Evolutionary conservation across 2,888 invertebrate genomes (phyloP), one percentile per base, ranked within the genome.

Genomic region (Bombyx huttoni): DNA sequence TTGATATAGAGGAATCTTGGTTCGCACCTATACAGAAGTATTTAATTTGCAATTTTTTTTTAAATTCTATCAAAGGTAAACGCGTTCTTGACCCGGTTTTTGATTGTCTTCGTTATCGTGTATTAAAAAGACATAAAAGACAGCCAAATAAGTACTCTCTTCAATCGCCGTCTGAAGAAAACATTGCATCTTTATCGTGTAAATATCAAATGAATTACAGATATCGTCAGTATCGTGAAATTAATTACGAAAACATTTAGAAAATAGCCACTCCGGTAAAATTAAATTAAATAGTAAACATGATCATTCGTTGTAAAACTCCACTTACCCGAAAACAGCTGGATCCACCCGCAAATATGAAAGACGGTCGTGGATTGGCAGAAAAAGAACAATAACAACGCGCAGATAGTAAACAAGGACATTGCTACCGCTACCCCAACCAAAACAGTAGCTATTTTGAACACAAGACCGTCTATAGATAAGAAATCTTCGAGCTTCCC

Each of bases 261-360:
- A 40, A 40, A 40, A 12, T 40, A 12, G 2, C n/a, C n/a, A 24
- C 2, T 24, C 2, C 5, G 24, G 5, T 24, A 24, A 24, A 24
- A 24, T 24, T 2, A 24, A 24, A 24, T 24, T 24, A 24, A 3
- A 24, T 24, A 24, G 24, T 2, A 7, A 10, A 12, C 3, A 40
- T 40, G 12, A 5, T 12, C 40, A 8, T 10, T 12, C 40, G 7
- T 12, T 12, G 12, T 40, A 40, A 40, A 7, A 5, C 7, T 12
- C 40, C 9, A 86, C 91, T 92, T 80, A 99, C 98, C 98, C 73
- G 98, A 97, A 62, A 98, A 89, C n/a, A 97, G 90, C 82, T 98
- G 98, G 89, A 98, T 91, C 96, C 97, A 97, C 49, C 96, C 98
- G 73, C 98, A 98, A 56, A 98, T 92, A 73, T 96, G 94, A 82